These are phyloP conservation scores for Anomalospiza imberbis DNA, from an alignment of 2,797 vertebrate genomes.

Conservation along the genomic window DNA sequence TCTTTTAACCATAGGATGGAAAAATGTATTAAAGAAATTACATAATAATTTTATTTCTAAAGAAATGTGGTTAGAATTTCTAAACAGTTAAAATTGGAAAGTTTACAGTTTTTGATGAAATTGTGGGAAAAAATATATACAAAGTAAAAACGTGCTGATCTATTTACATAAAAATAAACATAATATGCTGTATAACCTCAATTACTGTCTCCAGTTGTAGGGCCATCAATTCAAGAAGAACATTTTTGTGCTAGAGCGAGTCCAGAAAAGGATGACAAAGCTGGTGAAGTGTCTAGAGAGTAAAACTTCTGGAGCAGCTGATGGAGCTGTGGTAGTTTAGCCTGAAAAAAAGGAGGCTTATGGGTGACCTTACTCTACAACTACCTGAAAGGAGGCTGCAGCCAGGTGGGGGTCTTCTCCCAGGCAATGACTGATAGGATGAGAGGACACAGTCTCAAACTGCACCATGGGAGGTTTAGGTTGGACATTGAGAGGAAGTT, in stretches of 20 bases:
- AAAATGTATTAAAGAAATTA: neutral
- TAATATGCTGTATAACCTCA: neutral
- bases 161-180: neutral
- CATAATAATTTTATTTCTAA: slow-evolving; percentile 16
- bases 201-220: neutral
- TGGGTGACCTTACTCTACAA: neutral
- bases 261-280: neutral
- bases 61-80: neutral
- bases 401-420: fast-evolving
- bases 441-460: neutral
- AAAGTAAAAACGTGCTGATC: neutral
- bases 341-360: neutral
- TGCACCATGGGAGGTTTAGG: neutral
- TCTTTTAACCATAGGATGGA: neutral
- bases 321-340: neutral
- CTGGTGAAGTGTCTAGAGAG: neutral
- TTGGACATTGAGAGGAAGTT: neutral
- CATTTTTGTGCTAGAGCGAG: neutral
- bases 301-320: neutral
- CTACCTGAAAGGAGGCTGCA: too few relatives aligned
- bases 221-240: neutral
- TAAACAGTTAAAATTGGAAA: neutral
- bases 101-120: neutral
- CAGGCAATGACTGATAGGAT: fast-evolving
- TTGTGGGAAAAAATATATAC: neutral